Conservation (phyloP, 2,113 vertebrate species). For the Menidia beryllina region DNA sequence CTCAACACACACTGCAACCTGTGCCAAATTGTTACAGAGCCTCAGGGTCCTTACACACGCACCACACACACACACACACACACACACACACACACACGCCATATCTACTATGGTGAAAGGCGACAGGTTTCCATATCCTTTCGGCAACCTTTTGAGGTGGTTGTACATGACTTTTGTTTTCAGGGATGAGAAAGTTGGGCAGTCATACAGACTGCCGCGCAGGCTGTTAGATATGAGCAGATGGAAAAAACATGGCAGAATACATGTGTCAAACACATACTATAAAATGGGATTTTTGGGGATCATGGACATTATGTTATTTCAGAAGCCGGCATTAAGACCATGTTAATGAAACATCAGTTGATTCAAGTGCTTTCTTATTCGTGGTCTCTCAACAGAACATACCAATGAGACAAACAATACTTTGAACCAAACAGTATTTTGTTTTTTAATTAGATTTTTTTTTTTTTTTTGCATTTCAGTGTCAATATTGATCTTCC, state of each 20-base stretch:
- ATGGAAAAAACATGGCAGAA: constrained; percentile 30
- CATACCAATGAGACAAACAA: constrained; percentile 66
- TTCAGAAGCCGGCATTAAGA: constrained; percentile 39
- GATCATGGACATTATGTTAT: constrained; percentile 20
- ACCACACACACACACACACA: too few species aligned
- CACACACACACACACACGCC: constrained; percentile 20
- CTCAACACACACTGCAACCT: constrained; percentile 48
- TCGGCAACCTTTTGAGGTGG: constrained; percentile 43
- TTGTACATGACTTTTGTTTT: constrained; percentile 43
- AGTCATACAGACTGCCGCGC: constrained; percentile 36
- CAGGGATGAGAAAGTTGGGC: constrained; percentile 53
- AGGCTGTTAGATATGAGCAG: constrained; percentile 35
- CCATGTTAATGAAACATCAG: constrained; percentile 21
- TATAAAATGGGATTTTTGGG: constrained; percentile 34
- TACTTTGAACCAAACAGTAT: constrained; percentile 80
- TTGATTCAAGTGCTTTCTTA: constrained; percentile 19
- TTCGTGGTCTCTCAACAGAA: constrained; percentile 34
- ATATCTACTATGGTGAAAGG: constrained; percentile 34
- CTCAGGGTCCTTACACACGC: constrained; percentile 48
- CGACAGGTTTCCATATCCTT: constrained; percentile 26
- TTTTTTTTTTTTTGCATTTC: constrained; percentile 36
- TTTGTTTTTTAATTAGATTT: constrained; percentile 35
- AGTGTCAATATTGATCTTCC: constrained; percentile 77
- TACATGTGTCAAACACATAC: constrained; percentile 37
- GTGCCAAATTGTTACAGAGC: constrained; percentile 62